Evolutionary conservation across 2,113 vertebrate genomes (phyloP).

Genomic region (Rynchops niger): DNA sequence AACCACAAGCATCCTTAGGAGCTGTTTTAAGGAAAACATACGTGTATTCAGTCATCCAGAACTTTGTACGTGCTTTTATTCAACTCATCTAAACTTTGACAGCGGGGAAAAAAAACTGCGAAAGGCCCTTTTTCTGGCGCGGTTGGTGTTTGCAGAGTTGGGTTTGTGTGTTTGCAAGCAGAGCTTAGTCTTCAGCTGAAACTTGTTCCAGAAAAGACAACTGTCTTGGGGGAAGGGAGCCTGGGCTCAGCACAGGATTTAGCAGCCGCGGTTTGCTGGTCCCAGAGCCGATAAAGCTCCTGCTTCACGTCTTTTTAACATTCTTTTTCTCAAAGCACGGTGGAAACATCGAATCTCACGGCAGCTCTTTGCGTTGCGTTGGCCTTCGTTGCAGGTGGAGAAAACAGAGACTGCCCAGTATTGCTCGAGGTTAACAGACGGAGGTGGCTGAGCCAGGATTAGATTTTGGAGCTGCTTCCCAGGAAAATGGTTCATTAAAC

Average conservation of each 20-base stretch:
- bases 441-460: not conserved
- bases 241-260: slow-evolving; percentile 33
- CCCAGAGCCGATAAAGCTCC: not conserved
- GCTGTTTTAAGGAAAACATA: not conserved
- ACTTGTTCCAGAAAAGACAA: slow-evolving; percentile 65
- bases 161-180: slow-evolving; percentile 52
- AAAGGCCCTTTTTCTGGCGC: slow-evolving; percentile 9
- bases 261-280: slow-evolving; percentile 14
- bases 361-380: not conserved
- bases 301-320: slow-evolving; percentile 11
- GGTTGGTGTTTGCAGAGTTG: slow-evolving; percentile 11
- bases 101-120: not conserved
- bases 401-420: not conserved
- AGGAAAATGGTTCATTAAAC: not conserved
- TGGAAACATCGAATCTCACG: not conserved
- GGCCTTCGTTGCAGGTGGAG: not conserved
- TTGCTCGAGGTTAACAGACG: not conserved
- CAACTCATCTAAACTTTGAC: slow-evolving; percentile 27
- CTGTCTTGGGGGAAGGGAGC: slow-evolving; percentile 44
- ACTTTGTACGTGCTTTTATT: not conserved
- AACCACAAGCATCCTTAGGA: not conserved
- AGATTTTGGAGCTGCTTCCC: not conserved
- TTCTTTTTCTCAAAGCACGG: not conserved
- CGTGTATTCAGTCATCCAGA: not conserved
- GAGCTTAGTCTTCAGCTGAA: slow-evolving; percentile 47